Evolutionary conservation across 2,113 vertebrate species (phyloP), one percentile per base, ranked within the genome.

Genomic region (Bufo gargarizans): DNA sequence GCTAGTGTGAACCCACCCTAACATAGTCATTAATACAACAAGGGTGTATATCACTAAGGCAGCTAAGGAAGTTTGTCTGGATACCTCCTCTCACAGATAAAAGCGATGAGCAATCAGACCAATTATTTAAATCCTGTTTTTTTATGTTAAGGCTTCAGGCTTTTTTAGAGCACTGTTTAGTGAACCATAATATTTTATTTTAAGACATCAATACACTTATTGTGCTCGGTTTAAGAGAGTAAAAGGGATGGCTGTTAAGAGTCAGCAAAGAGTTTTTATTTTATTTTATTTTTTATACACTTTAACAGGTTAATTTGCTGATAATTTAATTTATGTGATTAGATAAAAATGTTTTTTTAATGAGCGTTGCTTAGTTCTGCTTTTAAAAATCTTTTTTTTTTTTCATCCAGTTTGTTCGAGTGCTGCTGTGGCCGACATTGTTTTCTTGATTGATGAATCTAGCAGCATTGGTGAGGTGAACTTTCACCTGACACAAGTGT

Each of bases 381-480:
- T 8, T 89, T 83, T 33, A 0, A 84, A 77, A 10, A 10, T 43
- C 86, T 84, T 84, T 33, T 7, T 74, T 86, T n/a, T 88, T 90
- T 92, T 77, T 20, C 90, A 90, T 43, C 59, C 92, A 97, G 96
- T 92, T n/a, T 97, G 96, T 88, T 92, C 49, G 59, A 90, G 71
- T 65, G 93, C 94, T 4, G 88, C 91, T 55, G 4, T 95, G 10
- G 95, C 96, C 0, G 97, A 97, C 90, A 90, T 96, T 3, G 96
- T 96, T 0, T 97, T 97, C 90, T 94, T 97, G 16, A 90, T 96
- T 63, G 96, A 97, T 33, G 94, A 95, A 50, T 97, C 96, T 0
- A 92, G 92, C 81, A 94, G 93, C 63, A 94, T 91, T 2, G 91
- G 90, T 84, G 55, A 94, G 86, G 55, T 55, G 3, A 92, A 91